Conservation (phyloP, 2,113 vertebrate species). For the Chamaea fasciata region DNA sequence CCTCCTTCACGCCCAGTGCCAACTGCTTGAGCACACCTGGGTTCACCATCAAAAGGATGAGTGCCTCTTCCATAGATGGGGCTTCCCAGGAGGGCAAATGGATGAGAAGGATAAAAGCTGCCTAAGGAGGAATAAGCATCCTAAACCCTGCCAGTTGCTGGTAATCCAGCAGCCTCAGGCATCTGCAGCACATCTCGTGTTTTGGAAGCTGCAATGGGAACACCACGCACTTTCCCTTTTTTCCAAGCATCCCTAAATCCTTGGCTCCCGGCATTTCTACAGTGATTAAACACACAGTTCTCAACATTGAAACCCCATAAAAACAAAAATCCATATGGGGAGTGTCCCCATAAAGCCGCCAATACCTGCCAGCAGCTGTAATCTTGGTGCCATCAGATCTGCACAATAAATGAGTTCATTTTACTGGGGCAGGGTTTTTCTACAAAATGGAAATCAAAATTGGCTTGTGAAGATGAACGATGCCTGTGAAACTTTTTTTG, state of each 20-base stretch:
- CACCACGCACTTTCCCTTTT: background rate
- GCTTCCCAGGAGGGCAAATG: background rate
- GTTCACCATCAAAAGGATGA: rapidly evolving
- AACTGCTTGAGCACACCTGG: background rate
- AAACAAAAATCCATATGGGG: background rate
- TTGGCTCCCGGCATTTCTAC: background rate
- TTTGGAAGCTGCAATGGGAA: background rate
- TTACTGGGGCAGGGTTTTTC: background rate
- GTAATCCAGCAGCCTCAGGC: background rate
- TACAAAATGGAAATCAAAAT: constrained; percentile 24
- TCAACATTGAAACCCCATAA: background rate
- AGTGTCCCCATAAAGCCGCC: background rate
- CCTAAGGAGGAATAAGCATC: background rate
- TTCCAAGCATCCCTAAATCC: background rate
- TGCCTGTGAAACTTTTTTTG: constrained; percentile 15
- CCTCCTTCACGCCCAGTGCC: rapidly evolving
- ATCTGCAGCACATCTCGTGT: background rate
- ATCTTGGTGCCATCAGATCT: background rate
- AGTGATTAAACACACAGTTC: background rate
- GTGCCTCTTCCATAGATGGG: background rate
- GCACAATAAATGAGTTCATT: background rate
- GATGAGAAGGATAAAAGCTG: background rate
- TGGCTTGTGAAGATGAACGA: background rate
- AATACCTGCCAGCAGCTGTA: background rate
- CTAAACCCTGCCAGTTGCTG: background rate